Percentiles rank a stretch among this genome's conserved stretches.
These are phyloP conservation scores for Pterostichus madidus DNA, from an alignment of 2,888 invertebrate genomes.

Conservation along the genomic window DNA sequence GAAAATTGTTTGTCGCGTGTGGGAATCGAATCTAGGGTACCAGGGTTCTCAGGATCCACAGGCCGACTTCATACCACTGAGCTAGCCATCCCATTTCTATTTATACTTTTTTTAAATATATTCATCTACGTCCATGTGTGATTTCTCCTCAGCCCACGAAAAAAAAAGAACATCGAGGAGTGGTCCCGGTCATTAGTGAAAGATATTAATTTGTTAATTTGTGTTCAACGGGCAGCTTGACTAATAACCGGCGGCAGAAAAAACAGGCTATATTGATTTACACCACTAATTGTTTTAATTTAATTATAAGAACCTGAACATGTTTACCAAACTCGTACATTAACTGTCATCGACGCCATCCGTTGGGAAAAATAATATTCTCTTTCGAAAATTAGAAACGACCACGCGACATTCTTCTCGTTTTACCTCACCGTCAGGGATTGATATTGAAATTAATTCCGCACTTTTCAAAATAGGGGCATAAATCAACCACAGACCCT, in stretches of 20 bases:
- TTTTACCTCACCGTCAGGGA: conserved; percentile 8
- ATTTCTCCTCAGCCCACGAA: conserved; percentile 35
- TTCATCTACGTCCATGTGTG: conserved; percentile 5
- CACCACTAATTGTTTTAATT: conserved; percentile 63
- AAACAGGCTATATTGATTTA: conserved; percentile 60
- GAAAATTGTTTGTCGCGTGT: too few relatives aligned
- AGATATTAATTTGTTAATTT: conserved; percentile 66
- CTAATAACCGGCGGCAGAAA: conserved; percentile 47
- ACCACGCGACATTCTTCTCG: conserved; percentile 51
- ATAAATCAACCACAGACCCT: conserved; percentile 3
- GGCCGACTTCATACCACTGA: too few relatives aligned
- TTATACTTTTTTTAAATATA: too few relatives aligned
- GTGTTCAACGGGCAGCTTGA: conserved; percentile 52
- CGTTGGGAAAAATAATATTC: conserved; percentile 58
- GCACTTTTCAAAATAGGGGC: conserved; percentile 11
- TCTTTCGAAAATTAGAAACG: conserved; percentile 51
- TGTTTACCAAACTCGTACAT: conserved; percentile 57
- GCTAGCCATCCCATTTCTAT: too few relatives aligned
- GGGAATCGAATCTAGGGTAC: too few relatives aligned
- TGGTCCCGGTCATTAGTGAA: conserved; percentile 63
- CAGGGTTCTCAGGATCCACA: too few relatives aligned
- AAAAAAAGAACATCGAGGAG: conserved; percentile 61
- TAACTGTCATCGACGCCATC: conserved; percentile 57
- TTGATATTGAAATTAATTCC: conserved; percentile 21
- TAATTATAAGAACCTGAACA: conserved; percentile 60